Base-by-base conservation (phyloP, 2,888 invertebrate genomes). In the Nemapogon koenigi region DNA sequence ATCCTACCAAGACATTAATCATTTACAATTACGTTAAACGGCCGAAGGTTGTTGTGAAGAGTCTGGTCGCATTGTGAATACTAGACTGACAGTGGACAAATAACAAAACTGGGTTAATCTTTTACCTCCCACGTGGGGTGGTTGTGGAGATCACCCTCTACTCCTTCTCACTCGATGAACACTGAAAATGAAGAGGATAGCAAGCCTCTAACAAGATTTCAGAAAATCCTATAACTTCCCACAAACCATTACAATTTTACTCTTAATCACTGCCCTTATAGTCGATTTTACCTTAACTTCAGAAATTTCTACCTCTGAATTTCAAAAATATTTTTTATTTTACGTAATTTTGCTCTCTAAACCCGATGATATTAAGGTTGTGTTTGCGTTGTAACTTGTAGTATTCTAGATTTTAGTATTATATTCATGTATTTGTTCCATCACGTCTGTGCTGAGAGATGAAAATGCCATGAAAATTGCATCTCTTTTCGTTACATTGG, bases 101-200 rank as follows among this genome's bases (percentile, higher is more conserved):
- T 76, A 76, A 76, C 76, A 73, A 75, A 76, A 78, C 76, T 78
- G 71, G 76, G 76, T 78, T 78, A 78, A 78, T 76, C 76, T 76
- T 75, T 75, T 66, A 66, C 76, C 76, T 65, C 76, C 76, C 73
- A 67, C 44, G 59, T 49, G 56, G 46, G 49, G 43, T 59, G 71
- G 67, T 70, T 63, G 62, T 58, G 71, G 64, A 68, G 59, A 51
- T 61, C 71, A 66, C 72, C 75, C 73, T 52, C 48, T 43, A 30
- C 41, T 44, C 44, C 57, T 50, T 71, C 72, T 60, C 71, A 57
- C 54, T 73, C 63, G 46, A 36, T 37, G 48, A 37, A 44, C 51
- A 60, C 56, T 53, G 51, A 58, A 67, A 60, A 57, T 57, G 67
- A 70, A 63, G 64, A 55, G 60, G 73, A 75, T 55, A 56, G 57